Evolutionary conservation across 2,797 vertebrate genomes (phyloP), one percentile per base, ranked within the genome.

Genomic region (Chelon auratus): DNA sequence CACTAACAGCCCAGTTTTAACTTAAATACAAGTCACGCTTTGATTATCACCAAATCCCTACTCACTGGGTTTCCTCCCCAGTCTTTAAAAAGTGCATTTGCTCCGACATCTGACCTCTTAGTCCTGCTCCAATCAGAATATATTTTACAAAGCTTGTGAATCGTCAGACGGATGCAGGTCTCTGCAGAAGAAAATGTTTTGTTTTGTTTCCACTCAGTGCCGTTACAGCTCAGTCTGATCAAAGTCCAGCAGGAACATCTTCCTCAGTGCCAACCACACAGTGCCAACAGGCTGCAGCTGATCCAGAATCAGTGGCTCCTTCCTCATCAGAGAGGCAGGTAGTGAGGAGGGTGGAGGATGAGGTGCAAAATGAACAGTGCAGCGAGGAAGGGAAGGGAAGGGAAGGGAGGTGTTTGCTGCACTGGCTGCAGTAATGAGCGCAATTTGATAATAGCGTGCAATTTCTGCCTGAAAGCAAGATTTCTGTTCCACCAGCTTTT

Each of bases 201-300:
- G 71, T 75, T 57, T 62, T 58, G 24, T 24, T 72, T 81, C 81
- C 87, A 85, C 85, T 80, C 87, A 77, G 89, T 88, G 89, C 87
- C 89, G 39, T 87, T 81, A 76, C 36, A 80, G 78, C 82, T 80
- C 69, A 65, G 69, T 77, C 85, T 86, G 84, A 86, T 85, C 77
- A 1, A 70, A 72, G 68, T 83, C 79, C 83, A 81, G 79, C 72
- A 18, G 78, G 64, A 78, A 60, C 24, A 3, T 17, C 82, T 22
- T 85, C 77, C 82, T 89, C 86, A 89, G 89, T 89, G 90, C 88
- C 91, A 77, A 85, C 64, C 90, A 76, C 77, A 9, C 83, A 76
- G 87, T 92, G 87, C 88, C 88, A 80, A 63, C 47, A 15, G 76
- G 82, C 83, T 62, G 72, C 61, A 68, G 82, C 87, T 71, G 85